Base-by-base conservation (phyloP, 2,888 invertebrate genomes). In the Sialis lutaria region DNA sequence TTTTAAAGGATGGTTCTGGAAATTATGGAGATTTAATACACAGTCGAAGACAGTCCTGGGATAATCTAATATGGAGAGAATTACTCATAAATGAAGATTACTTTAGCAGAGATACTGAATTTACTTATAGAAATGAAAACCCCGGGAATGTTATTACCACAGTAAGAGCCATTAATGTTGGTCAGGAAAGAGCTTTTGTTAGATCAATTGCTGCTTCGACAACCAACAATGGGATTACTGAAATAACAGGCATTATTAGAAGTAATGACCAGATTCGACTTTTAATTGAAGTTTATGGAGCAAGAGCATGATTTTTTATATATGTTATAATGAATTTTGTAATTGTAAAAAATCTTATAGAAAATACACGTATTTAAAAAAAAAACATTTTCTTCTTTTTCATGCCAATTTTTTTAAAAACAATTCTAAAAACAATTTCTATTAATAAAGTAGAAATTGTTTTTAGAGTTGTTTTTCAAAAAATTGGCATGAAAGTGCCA, bases 11-110 rank as follows among this genome's bases (percentile, higher is more conserved):
- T 8, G 22, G 22, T 41, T 10, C 12, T 41, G 41, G 12, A 41
- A 41, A 41, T 41, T 41, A 22, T 41, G 41, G 41, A n/a, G 41
- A 41, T 41, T 12, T 41, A 12, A 41, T 41, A 41, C 41, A 41
- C 22, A 12, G 10, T 9, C 41, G 30, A 6, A 12, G 41, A 22
- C 22, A 22, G 10, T 6, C 10, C 1, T 9, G 8, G 5, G 41
- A 41, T 41, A 6, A 12, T 10, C 30, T 41, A 6, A 6, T 41
- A 10, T 12, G 9, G 9, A 10, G 41, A 9, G 41, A 41, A 8
- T 6, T 41, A 8, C 9, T 41, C 13, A 41, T 41, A 12, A 41
- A 41, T 30, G 41, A 41, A 41, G 41, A 41, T 30, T 22, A 22
- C 22, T 41, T 12, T 41, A 9, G 12, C 8, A n/a, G 12, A 6